Evolutionary conservation across 2,888 invertebrate genomes (phyloP).

Genomic region (Caenorhabditis sp.): DNA sequence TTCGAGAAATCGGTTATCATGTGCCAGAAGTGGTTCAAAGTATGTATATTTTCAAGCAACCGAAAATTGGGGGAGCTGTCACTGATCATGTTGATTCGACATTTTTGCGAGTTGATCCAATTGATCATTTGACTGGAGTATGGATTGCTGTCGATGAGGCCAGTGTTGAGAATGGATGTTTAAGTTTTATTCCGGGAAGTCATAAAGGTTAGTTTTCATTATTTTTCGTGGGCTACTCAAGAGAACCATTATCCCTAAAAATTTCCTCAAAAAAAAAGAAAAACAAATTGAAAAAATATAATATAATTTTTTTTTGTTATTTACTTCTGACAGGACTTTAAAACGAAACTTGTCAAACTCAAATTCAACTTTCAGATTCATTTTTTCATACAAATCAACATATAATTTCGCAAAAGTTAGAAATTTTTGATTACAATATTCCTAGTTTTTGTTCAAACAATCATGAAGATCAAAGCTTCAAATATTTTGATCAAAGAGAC

Average conservation of each 20-base stretch:
- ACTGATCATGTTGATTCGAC: constrained; percentile 80
- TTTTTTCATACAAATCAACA: no score
- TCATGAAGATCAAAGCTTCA: no score
- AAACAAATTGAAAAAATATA: no score
- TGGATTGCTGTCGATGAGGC: constrained; percentile 97
- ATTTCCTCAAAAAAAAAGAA: neutral
- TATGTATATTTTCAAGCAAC: constrained; percentile 86
- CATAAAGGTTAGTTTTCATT: constrained; percentile 78
- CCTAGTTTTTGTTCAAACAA: no score
- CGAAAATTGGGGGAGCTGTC: constrained; percentile 81
- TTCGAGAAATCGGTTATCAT: constrained; percentile 79
- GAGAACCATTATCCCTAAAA: neutral
- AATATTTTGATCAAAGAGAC: no score
- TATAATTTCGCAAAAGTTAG: no score
- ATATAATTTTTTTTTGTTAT: no score
- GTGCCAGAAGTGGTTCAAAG: constrained; percentile 90
- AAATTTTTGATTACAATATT: no score
- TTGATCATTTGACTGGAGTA: constrained; percentile 79
- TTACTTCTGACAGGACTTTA: no score
- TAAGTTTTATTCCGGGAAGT: constrained; percentile 90
- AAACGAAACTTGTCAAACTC: no score
- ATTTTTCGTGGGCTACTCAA: neutral
- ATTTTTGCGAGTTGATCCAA: constrained; percentile 85
- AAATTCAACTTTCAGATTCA: no score
- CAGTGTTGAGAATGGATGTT: constrained; percentile 89